phyloP scores from a whole-genome alignment of 2,113 vertebrate genomes.

The Istiophorus platypterus region DNA sequence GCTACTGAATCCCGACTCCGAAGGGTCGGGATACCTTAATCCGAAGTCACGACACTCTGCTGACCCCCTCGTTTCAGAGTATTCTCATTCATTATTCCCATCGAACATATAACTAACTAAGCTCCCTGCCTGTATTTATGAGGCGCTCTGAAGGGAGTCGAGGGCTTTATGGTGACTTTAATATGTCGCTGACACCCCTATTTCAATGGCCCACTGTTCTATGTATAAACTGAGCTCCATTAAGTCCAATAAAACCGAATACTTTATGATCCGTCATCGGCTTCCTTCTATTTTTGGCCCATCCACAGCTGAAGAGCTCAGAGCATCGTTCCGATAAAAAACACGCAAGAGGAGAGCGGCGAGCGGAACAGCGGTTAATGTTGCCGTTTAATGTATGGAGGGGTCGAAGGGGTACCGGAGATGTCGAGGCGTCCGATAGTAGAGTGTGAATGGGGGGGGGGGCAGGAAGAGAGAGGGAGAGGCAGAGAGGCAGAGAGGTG shows the following conservation, averaged over 20 bases:
- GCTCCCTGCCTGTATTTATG: neutral
- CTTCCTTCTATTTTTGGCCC: slow-evolving; percentile 51
- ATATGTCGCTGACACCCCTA: slow-evolving; percentile 36
- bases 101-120: neutral
- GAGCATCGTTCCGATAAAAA: slow-evolving; percentile 56
- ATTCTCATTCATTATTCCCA: slow-evolving; percentile 23
- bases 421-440: slow-evolving; percentile 45
- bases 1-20: neutral
- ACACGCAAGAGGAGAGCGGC: slow-evolving; percentile 38
- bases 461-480: too few relatives aligned
- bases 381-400: slow-evolving; percentile 51
- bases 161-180: slow-evolving; percentile 32
- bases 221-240: slow-evolving; percentile 70
- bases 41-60: neutral
- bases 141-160: neutral
- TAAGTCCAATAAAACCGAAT: slow-evolving; percentile 68
- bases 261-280: slow-evolving; percentile 63
- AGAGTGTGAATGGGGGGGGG: neutral
- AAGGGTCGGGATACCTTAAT: neutral
- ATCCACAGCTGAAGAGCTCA: slow-evolving; percentile 29
- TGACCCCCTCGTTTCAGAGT: neutral
- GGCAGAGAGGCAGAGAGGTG: slow-evolving; percentile 24
- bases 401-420: slow-evolving; percentile 42
- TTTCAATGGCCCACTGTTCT: slow-evolving; percentile 48
- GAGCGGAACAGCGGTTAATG: slow-evolving; percentile 44